These are phyloP conservation scores for Phaetusa simplex DNA, from an alignment of 2,113 vertebrate species.

Conservation along the genomic window DNA sequence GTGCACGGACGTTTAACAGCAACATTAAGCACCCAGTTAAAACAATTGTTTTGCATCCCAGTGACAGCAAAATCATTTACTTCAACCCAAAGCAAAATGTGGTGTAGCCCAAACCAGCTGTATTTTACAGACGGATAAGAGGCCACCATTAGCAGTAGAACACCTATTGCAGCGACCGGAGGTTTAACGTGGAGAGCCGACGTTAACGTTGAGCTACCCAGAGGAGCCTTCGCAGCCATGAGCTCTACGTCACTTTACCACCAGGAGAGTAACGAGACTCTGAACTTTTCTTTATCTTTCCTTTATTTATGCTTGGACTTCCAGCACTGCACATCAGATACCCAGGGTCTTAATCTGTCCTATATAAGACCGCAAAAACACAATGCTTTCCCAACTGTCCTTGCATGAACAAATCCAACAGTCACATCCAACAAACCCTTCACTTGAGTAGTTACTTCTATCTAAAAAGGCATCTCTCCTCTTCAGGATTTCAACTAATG, in stretches of 20 bases:
- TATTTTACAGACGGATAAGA: neutral
- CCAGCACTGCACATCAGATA: slow-evolving; percentile 56
- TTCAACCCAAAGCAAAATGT: neutral
- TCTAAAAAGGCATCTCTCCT: slow-evolving; percentile 39
- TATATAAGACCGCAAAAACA: neutral
- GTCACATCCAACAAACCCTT: slow-evolving; percentile 52
- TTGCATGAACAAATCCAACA: slow-evolving; percentile 11
- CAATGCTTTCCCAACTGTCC: neutral
- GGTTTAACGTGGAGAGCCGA: neutral
- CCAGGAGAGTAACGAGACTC: slow-evolving; percentile 12
- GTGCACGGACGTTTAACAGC: neutral
- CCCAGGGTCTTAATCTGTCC: neutral
- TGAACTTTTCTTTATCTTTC: slow-evolving; percentile 59
- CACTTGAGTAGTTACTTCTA: slow-evolving; percentile 9
- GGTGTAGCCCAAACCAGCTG: neutral
- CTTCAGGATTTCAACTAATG: slow-evolving; percentile 36
- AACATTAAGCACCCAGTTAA: neutral
- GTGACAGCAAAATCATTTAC: neutral
- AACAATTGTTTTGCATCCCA: neutral
- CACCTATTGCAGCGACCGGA: neutral
- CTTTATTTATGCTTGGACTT: slow-evolving; percentile 68
- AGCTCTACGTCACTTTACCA: neutral
- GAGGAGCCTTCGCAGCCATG: neutral
- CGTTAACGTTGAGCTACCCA: neutral
- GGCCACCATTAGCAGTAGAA: neutral